Conservation (phyloP, 2,888 invertebrate genomes). For the Epirrhoe tristata region DNA sequence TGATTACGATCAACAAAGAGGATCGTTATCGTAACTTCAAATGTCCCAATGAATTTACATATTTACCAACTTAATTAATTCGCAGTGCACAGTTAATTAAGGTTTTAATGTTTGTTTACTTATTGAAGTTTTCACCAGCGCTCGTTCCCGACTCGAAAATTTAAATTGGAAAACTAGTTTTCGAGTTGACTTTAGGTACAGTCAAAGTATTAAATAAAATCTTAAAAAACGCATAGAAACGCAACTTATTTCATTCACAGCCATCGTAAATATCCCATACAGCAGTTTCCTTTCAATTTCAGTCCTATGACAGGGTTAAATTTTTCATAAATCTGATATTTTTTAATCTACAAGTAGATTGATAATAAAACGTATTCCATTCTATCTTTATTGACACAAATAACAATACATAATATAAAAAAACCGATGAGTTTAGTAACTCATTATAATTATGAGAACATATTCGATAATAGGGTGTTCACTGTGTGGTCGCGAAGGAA, state of each 20-base stretch:
- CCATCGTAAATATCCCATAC: background rate
- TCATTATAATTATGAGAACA: too few species aligned
- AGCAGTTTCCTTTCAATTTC: background rate
- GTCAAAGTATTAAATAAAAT: conserved; percentile 10
- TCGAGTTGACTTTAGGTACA: conserved; percentile 49
- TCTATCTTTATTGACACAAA: too few species aligned
- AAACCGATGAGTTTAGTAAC: too few species aligned
- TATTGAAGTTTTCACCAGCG: conserved; percentile 49
- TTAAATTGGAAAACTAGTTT: conserved; percentile 64
- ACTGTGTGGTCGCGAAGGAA: too few species aligned
- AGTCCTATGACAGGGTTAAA: too few species aligned
- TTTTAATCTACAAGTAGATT: too few species aligned
- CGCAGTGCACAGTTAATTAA: conserved; percentile 45
- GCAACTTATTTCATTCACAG: conserved; percentile 8
- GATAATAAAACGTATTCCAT: too few species aligned
- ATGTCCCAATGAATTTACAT: conserved; percentile 33
- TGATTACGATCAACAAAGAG: background rate
- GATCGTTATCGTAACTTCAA: conserved; percentile 3
- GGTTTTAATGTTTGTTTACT: conserved; percentile 49
- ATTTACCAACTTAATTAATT: conserved; percentile 46
- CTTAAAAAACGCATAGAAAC: conserved; percentile 11
- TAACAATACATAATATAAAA: too few species aligned
- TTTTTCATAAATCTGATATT: too few species aligned
- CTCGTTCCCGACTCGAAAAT: conserved; percentile 54
- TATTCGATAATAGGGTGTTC: too few species aligned